Conservation (phyloP, 2,888 invertebrate genomes). For the Pristionchus mayeri region DNA sequence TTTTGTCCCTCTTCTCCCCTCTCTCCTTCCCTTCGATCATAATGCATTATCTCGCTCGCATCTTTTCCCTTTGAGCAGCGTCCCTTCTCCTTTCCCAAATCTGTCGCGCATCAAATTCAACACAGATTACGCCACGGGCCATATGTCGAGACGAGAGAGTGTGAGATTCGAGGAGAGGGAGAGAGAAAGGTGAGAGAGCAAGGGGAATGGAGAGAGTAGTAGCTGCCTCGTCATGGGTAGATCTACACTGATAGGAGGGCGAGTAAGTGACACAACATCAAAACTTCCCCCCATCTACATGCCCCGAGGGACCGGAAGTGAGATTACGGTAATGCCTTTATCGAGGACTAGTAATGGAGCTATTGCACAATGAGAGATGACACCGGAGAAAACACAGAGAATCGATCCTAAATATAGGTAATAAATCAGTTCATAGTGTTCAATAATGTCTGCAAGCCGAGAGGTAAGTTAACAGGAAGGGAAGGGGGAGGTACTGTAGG, state of each 20-base stretch:
- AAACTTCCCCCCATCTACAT: slow-evolving; percentile 1
- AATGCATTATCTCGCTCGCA: background rate
- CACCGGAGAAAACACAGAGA: too few relatives aligned
- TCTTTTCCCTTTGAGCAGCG: slow-evolving; percentile 15
- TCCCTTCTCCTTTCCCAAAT: background rate
- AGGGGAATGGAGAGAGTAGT: background rate
- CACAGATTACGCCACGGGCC: slow-evolving; percentile 40
- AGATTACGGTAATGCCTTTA: background rate
- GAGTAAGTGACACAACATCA: slow-evolving; percentile 30
- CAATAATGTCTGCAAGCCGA: background rate
- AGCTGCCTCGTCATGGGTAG: background rate
- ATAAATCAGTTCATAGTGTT: background rate
- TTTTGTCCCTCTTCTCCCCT: background rate
- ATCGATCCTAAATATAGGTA: too few relatives aligned
- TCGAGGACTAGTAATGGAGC: too few relatives aligned
- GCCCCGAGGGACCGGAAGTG: background rate
- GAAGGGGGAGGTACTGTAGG: background rate
- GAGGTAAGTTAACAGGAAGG: background rate
- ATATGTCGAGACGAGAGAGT: slow-evolving; percentile 31
- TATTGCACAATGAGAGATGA: too few relatives aligned
- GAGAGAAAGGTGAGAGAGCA: background rate
- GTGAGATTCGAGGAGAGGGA: background rate
- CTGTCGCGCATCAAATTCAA: slow-evolving; percentile 37
- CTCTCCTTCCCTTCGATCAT: background rate
- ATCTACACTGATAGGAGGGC: background rate